These are phyloP conservation scores for Leistus spinibarbis DNA, from an alignment of 2,888 invertebrate genomes.

Conservation along the genomic window DNA sequence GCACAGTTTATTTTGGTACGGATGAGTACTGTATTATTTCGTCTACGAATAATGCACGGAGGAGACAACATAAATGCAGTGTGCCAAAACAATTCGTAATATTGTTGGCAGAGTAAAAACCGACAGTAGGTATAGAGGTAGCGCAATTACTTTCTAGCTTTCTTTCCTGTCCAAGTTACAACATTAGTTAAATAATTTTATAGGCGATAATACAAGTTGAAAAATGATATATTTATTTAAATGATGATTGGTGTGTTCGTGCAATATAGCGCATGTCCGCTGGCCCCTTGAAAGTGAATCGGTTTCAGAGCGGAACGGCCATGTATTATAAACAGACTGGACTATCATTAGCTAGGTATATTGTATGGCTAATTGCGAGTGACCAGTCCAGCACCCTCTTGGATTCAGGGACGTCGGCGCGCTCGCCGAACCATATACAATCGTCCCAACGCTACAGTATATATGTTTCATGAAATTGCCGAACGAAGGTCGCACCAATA, in stretches of 20 bases:
- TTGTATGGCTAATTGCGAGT: not conserved
- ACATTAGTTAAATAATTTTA: not conserved
- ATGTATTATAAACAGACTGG: not conserved
- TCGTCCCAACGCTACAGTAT: too few relatives aligned
- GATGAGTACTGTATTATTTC: too few relatives aligned
- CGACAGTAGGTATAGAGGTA: too few relatives aligned
- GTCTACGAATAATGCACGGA: too few relatives aligned
- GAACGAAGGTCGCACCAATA: not conserved
- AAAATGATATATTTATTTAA: not conserved
- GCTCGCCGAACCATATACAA: not conserved
- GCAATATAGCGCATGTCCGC: not conserved
- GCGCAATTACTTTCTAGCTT: not conserved
- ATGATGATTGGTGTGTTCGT: not conserved
- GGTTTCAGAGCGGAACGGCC: conserved; percentile 25
- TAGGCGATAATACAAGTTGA: not conserved
- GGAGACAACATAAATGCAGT: too few relatives aligned
- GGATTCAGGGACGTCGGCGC: not conserved
- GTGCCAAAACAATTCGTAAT: not conserved
- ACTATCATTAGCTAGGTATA: not conserved
- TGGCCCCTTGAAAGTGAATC: conserved; percentile 27
- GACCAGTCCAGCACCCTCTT: not conserved
- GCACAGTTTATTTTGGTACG: too few relatives aligned
- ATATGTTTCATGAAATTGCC: not conserved
- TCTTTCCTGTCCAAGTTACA: not conserved
- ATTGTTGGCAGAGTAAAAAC: not conserved